phyloP scores from a whole-genome alignment of 2,113 vertebrate genomes.

The Siphamia tubifer region DNA sequence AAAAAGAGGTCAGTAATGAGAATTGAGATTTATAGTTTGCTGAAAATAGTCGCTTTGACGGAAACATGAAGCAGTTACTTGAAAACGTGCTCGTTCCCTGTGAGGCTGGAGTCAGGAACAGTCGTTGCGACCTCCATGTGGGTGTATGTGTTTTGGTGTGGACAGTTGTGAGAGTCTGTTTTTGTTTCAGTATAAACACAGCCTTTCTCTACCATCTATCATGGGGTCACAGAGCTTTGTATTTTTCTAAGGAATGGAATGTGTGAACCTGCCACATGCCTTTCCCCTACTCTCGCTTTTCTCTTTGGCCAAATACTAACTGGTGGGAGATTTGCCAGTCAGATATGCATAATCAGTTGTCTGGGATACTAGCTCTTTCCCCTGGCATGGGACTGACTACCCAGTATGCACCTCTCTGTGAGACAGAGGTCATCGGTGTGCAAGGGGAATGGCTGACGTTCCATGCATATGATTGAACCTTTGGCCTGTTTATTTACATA shows the following conservation, averaged over 20 bases:
- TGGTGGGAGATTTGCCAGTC: slow-evolving; percentile 51
- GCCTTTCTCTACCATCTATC: slow-evolving; percentile 31
- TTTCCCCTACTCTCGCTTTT: slow-evolving; percentile 7
- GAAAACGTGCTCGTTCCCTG: slow-evolving; percentile 7
- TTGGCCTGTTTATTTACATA: slow-evolving; percentile 52
- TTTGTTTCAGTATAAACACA: slow-evolving; percentile 56
- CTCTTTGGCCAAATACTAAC: slow-evolving; percentile 45
- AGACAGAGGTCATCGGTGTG: slow-evolving; percentile 48
- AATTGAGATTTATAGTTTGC: slow-evolving; percentile 52
- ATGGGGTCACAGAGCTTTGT: slow-evolving; percentile 40
- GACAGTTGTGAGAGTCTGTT: slow-evolving; percentile 36
- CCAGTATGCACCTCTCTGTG: slow-evolving; percentile 49
- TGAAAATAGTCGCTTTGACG: slow-evolving; percentile 52
- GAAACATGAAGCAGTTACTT: slow-evolving; percentile 16
- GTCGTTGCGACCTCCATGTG: slow-evolving; percentile 9
- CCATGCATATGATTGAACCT: slow-evolving; percentile 25
- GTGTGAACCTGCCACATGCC: slow-evolving; percentile 43
- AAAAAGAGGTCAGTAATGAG: slow-evolving; percentile 68
- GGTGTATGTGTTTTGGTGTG: slow-evolving; percentile 49
- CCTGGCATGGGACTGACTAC: slow-evolving; percentile 39
- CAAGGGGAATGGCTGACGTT: slow-evolving; percentile 1
- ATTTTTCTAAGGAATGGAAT: slow-evolving; percentile 49
- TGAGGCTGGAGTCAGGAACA: slow-evolving; percentile 32
- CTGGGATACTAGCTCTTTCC: slow-evolving; percentile 38
- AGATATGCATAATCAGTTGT: slow-evolving; percentile 66